Percentiles rank a stretch among this genome's conserved stretches.
phyloP scores from a whole-genome alignment of 64 coral and sea anemone genomes.

The Actinia equina region DNA sequence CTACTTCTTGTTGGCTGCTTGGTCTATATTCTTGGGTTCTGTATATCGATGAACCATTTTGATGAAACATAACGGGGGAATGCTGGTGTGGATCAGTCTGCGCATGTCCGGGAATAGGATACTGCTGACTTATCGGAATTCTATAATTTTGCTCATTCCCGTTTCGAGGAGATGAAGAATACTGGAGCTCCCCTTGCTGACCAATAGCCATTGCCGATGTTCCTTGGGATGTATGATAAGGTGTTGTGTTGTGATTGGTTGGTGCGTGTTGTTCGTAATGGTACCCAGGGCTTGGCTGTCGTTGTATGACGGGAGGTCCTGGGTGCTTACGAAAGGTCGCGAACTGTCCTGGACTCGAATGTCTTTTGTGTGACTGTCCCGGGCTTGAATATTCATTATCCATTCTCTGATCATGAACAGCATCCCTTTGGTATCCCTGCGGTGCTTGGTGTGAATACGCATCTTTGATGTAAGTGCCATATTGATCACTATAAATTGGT shows the following conservation, averaged over 20 bases:
- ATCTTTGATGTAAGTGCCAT: background rate
- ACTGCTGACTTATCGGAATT: background rate
- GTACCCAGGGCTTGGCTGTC: slow-evolving; percentile 4
- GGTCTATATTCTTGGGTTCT: background rate
- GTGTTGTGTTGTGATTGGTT: background rate
- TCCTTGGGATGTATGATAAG: background rate
- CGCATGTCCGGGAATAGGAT: background rate
- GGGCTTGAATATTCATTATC: slow-evolving; percentile 10
- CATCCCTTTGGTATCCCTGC: background rate
- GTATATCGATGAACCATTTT: background rate
- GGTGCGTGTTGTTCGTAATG: background rate
- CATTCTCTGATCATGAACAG: background rate
- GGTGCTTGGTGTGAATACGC: background rate
- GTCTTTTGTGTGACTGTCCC: background rate
- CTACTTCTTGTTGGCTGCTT: background rate
- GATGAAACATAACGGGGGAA: background rate
- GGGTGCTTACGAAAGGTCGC: slow-evolving; percentile 10
- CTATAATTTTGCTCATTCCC: background rate
- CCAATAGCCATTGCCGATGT: background rate
- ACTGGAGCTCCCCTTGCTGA: background rate
- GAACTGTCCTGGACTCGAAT: background rate
- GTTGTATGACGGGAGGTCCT: background rate
- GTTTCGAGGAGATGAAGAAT: background rate
- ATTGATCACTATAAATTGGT: slow-evolving; percentile 7
- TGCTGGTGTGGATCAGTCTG: background rate